Conservation (phyloP, 2,113 vertebrate species). For the Tychaedon coryphoeus region DNA sequence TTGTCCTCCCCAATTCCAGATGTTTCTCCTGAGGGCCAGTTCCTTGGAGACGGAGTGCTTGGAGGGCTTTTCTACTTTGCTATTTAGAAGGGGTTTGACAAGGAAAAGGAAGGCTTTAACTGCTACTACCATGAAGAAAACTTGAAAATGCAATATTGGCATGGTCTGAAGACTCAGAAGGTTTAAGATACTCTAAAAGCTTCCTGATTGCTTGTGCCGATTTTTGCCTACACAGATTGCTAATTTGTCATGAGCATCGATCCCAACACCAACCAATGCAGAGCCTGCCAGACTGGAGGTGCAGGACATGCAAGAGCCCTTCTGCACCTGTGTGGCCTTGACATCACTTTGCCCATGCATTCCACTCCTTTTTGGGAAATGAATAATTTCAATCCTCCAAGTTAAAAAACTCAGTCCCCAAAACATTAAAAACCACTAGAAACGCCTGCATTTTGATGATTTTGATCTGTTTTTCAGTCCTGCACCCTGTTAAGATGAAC, state of each 20-base stretch:
- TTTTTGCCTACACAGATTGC: background rate
- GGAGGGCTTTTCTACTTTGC: background rate
- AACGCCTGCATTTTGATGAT: background rate
- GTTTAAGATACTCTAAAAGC: background rate
- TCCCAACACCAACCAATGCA: background rate
- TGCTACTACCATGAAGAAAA: background rate
- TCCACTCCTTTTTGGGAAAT: background rate
- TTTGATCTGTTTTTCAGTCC: background rate
- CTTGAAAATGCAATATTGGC: background rate
- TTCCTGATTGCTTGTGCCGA: background rate
- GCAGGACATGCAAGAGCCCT: rapidly evolving
- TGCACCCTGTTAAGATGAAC: background rate
- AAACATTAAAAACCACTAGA: background rate
- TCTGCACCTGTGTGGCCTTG: background rate
- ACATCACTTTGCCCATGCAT: too few species aligned
- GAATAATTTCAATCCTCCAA: background rate
- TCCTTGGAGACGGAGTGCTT: background rate
- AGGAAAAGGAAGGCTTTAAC: background rate
- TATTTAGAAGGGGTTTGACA: background rate
- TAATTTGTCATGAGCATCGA: background rate
- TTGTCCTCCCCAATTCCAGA: rapidly evolving
- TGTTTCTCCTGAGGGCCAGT: background rate
- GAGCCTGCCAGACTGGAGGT: background rate
- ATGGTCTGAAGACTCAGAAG: background rate
- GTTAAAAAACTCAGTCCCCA: background rate